A percentile compares a stretch with the other conserved stretches of the same genome.
phyloP scores from a whole-genome alignment of 2,113 vertebrate genomes.

The Rousettus leschenaultii region DNA sequence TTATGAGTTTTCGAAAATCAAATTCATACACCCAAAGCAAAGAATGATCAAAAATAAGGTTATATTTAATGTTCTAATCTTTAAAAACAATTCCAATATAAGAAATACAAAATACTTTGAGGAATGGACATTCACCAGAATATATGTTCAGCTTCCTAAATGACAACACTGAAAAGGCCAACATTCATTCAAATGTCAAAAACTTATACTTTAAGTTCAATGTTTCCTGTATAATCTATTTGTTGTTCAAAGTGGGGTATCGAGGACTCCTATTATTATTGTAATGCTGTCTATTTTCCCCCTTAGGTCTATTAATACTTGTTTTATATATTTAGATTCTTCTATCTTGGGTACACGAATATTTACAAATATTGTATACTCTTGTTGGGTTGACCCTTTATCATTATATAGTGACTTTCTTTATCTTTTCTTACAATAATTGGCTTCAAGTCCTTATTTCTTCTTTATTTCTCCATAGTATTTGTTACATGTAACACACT shows the following conservation, averaged over 20 bases:
- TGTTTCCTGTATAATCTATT: neutral
- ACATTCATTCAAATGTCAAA: neutral
- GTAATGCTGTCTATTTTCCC: neutral
- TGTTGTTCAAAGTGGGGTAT: neutral
- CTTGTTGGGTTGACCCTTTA: neutral
- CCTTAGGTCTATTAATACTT: neutral
- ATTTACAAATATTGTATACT: neutral
- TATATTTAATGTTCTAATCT: neutral
- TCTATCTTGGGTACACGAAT: neutral
- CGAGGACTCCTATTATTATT: neutral
- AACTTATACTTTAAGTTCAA: neutral
- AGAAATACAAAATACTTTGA: neutral
- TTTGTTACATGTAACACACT: no score
- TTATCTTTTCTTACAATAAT: neutral
- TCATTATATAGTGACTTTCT: neutral
- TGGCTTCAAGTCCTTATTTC: neutral
- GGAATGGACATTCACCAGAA: neutral
- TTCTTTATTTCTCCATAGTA: neutral
- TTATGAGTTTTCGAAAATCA: neutral
- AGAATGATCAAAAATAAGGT: neutral
- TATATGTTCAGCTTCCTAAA: neutral
- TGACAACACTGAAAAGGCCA: neutral
- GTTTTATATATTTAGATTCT: neutral
- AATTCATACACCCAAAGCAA: neutral
- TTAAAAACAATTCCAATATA: neutral